Percentiles rank a stretch among this genome's conserved stretches.
Evolutionary conservation across 1,140 invertebrate genomes (phyloP).

Genomic region (Drosophila serrata): DNA sequence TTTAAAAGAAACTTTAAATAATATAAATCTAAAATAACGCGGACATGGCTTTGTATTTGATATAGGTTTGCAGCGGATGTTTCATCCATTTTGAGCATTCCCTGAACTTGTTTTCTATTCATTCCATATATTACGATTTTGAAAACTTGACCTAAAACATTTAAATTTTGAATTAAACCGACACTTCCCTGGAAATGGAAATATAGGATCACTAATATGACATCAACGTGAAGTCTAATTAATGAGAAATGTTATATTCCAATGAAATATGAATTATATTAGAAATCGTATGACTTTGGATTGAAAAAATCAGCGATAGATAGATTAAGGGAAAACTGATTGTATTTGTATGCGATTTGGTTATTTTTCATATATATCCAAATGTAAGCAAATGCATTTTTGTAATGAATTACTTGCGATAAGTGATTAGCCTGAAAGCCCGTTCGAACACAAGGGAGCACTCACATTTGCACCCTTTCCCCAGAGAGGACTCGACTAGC

Average conservation of each 20-base stretch:
- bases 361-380: conserved; percentile 7
- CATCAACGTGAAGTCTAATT: not conserved
- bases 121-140: not conserved
- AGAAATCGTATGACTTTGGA: not conserved
- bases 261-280: not conserved
- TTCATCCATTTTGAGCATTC: not conserved
- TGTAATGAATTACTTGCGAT: conserved; percentile 14
- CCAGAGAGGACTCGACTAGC: not conserved
- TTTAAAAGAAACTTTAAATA: not conserved
- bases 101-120: not conserved
- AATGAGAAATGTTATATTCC: not conserved
- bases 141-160: not conserved
- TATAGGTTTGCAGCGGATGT: not conserved
- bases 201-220: not conserved
- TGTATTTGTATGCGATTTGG: not conserved
- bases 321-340: not conserved
- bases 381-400: conserved; percentile 35
- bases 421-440: conserved; percentile 16
- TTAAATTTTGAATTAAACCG: not conserved
- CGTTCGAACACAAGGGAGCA: not conserved
- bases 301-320: not conserved
- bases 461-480: conserved; percentile 14
- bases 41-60: too few relatives aligned
- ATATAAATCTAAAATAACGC: not conserved
- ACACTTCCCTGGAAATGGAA: not conserved